Percentiles rank a stretch among this genome's conserved stretches.
Evolutionary conservation across 2,113 vertebrate genomes (phyloP).

Genomic region (Heterotilapia buettikoferi): DNA sequence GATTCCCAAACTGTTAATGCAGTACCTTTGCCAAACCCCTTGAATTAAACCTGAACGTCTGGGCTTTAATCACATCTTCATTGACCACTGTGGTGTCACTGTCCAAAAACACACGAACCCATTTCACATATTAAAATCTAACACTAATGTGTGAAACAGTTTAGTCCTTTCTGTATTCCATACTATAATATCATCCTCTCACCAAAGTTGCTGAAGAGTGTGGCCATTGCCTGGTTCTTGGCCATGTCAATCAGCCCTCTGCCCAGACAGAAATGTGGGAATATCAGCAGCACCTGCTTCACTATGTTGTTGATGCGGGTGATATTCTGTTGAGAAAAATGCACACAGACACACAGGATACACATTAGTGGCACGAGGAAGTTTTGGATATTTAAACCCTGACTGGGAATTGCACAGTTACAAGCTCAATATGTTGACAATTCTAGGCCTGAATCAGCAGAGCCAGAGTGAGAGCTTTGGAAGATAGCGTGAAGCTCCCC

Average conservation of each 20-base stretch:
- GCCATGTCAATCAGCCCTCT: constrained; percentile 97
- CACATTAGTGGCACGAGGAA: not conserved
- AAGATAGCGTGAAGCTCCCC: not conserved
- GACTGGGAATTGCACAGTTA: not conserved
- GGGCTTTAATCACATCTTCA: not conserved
- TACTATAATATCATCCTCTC: not conserved
- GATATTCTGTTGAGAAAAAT: constrained; percentile 74
- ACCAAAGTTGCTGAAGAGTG: constrained; percentile 86
- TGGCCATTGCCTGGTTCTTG: constrained; percentile 92
- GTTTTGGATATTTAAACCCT: not conserved
- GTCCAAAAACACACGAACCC: not conserved
- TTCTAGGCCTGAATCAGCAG: not conserved
- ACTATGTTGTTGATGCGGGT: constrained; percentile 86
- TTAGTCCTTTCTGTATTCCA: not conserved
- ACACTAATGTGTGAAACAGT: not conserved
- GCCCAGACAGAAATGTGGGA: constrained; percentile 96
- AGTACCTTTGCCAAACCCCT: not conserved
- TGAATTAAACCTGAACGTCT: not conserved
- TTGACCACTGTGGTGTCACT: not conserved
- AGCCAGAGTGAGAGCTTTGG: not conserved
- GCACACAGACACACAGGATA: not conserved
- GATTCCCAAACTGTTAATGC: not conserved
- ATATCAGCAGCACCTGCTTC: constrained; percentile 92
- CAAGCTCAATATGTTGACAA: not conserved
- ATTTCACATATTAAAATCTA: not conserved